Percentiles rank a stretch among this genome's conserved stretches.
phyloP scores from a whole-genome alignment of 2,797 vertebrate genomes.

The Anableps anableps region DNA sequence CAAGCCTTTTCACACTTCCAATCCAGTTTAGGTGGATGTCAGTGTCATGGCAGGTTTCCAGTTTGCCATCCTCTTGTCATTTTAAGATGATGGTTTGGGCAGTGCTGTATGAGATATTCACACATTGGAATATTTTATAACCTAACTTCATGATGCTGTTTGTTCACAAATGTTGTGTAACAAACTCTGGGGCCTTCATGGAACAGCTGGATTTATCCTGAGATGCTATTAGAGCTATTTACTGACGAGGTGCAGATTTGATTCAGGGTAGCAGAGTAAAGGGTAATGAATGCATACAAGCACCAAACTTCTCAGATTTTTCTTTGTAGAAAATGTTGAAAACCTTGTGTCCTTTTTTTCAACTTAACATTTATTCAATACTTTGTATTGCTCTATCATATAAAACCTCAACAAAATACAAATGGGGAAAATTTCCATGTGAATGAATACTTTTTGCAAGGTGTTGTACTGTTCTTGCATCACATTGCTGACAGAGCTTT shows the following conservation, averaged over 20 bases:
- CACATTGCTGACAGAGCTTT: constrained; percentile 35
- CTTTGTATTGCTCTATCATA: not conserved
- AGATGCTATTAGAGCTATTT: not conserved
- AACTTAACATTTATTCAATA: not conserved
- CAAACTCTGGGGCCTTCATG: not conserved
- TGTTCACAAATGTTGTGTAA: not conserved
- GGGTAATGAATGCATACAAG: not conserved
- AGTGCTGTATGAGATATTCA: no score
- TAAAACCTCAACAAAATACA: not conserved
- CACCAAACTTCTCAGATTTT: not conserved
- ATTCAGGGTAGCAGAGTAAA: not conserved
- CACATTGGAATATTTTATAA: no score
- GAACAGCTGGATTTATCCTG: not conserved
- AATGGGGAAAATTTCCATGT: not conserved
- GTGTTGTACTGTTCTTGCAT: constrained; percentile 24
- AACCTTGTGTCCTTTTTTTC: not conserved
- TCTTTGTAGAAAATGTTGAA: not conserved
- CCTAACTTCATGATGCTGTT: not conserved
- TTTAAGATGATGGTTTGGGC: not conserved
- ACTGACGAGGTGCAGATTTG: not conserved
- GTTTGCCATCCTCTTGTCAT: not conserved
- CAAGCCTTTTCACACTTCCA: no score
- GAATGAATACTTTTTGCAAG: not conserved
- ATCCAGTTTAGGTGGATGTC: no score
- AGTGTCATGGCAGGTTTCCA: not conserved